A percentile compares a stretch with the other conserved stretches of the same genome.
Conservation (phyloP, 2,888 invertebrate species). For the Anorthoa munda region DNA sequence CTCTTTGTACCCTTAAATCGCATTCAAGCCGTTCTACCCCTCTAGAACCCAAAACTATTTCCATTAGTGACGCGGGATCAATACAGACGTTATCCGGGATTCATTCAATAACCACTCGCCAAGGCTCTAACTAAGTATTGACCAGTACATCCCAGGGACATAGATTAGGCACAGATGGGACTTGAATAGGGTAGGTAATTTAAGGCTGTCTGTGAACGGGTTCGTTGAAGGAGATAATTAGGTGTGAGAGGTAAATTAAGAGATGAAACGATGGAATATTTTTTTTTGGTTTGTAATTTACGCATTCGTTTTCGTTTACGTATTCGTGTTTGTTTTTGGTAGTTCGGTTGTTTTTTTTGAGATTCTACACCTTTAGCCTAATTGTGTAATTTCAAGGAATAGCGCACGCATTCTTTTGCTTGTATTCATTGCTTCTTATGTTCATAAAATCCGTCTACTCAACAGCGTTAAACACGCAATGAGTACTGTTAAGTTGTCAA, state of each 20-base stretch:
- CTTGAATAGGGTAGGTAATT: conserved; percentile 25
- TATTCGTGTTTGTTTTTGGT: no score
- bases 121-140: conserved; percentile 56
- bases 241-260: neutral
- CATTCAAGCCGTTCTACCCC: conserved; percentile 38
- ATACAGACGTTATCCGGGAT: conserved; percentile 67
- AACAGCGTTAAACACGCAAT: no score
- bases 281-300: neutral
- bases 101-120: conserved; percentile 69
- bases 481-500: no score
- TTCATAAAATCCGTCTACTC: no score
- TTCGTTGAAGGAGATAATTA: neutral
- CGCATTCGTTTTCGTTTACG: no score
- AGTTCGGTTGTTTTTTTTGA: no score
- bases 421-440: no score
- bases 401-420: no score
- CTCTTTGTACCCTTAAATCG: conserved; percentile 32
- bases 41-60: conserved; percentile 67
- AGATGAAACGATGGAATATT: neutral
- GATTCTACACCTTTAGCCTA: no score
- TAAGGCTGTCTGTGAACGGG: neutral
- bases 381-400: no score
- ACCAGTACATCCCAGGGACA: conserved; percentile 18
- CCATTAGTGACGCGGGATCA: conserved; percentile 69
- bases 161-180: conserved; percentile 28